phyloP scores from a whole-genome alignment of 1,140 invertebrate genomes.

The Lordiphosa mommai region DNA sequence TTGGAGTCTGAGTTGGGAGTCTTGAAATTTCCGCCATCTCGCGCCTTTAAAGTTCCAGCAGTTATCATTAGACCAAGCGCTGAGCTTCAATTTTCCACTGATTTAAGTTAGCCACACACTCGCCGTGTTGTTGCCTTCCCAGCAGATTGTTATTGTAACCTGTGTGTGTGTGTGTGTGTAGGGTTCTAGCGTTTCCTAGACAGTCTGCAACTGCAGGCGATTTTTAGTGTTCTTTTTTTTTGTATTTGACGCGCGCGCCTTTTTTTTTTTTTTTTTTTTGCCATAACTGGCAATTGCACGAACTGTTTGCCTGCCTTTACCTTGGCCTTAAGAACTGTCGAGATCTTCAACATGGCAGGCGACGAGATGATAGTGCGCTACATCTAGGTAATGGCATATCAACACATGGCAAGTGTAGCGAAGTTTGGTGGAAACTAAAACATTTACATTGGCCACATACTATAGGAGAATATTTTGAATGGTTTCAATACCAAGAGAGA shows the following conservation, averaged over 20 bases:
- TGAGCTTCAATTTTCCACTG: conserved; percentile 68
- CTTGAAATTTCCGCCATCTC: conserved; percentile 68
- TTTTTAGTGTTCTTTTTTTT: conserved; percentile 29
- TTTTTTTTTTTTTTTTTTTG: conserved; percentile 34
- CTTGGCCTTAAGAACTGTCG: conserved; percentile 22
- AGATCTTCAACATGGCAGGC: conserved; percentile 24
- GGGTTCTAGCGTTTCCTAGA: not conserved
- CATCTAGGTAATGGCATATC: conserved; percentile 15
- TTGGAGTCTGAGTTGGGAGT: conserved; percentile 23
- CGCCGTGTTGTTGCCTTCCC: not conserved
- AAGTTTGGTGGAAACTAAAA: too few relatives aligned
- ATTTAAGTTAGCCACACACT: conserved; percentile 57
- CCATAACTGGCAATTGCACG: conserved; percentile 67
- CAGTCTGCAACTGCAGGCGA: conserved; percentile 35
- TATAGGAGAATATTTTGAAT: too few relatives aligned
- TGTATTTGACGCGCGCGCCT: conserved; percentile 48
- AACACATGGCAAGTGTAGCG: not conserved
- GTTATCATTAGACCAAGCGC: conserved; percentile 68
- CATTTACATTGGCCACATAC: too few relatives aligned
- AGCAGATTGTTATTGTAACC: conserved; percentile 37
- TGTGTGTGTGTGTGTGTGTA: not conserved
- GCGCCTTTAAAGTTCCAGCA: conserved; percentile 70
- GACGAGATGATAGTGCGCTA: conserved; percentile 21
- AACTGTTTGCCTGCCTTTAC: conserved; percentile 36
- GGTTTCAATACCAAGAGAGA: too few relatives aligned